Evolutionary conservation across 2,797 vertebrate species (phyloP), one percentile per base, ranked within the genome.

Genomic region (Pampus argenteus): DNA sequence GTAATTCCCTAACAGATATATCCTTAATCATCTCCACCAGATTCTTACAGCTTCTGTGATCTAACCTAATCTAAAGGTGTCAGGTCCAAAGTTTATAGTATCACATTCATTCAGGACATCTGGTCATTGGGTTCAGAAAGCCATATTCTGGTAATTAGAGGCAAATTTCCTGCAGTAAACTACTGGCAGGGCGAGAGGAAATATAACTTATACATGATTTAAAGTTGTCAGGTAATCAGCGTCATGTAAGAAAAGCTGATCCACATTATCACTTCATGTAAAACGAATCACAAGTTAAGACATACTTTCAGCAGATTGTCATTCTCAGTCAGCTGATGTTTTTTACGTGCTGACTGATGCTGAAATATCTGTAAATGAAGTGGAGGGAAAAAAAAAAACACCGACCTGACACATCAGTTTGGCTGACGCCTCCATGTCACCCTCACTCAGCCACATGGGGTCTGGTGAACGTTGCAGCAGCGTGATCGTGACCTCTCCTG

Each of bases 111-210:
- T 18, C 40, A 57, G 50, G 51, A 70, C 34, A 40, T 42, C 1
- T 1, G n/a, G 73, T 72, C 25, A 11, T 15, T 20, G 0, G 6
- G 58, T 62, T 60, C 65, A 71, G 18, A 9, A 4, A 1, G 2
- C 22, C 4, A 59, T 74, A 31, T 55, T 31, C 26, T 0, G 4
- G 1, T 49, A 31, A 74, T 66, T 1, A 8, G 1, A 23, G 7
- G 25, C 18, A 31, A 57, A 77, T 61, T 34, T 65, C 49, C 67
- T 69, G 62, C 59, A 13, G 13, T 66, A 68, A 83, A 63, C 25
- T 26, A 11, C 36, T 9, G n/a, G 10, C 14, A 20, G 14, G 2
- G 4, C 29, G 26, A 42, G 20, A 14, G 7, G 9, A 47, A 4
- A 23, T 25, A 42, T 54, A 52, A 36, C 40, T 42, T 36, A n/a